phyloP scores from a whole-genome alignment of 2,113 vertebrate species.

The Propithecus coquereli region DNA sequence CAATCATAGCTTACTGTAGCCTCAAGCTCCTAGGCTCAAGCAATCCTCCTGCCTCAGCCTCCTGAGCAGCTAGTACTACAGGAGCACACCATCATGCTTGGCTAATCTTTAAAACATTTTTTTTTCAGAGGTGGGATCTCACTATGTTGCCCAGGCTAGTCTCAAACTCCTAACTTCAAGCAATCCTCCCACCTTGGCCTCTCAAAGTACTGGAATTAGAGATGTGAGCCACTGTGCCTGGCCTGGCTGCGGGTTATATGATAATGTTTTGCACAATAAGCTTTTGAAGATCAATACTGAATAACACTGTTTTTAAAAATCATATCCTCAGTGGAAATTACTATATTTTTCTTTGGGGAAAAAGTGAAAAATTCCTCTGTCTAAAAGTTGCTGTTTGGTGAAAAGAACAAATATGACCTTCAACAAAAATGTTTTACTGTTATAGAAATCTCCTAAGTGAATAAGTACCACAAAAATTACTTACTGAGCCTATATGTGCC shows the following conservation, averaged over 20 bases:
- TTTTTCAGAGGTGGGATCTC: too few species aligned
- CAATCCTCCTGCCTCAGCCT: too few species aligned
- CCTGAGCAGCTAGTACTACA: too few species aligned
- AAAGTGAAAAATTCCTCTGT: background rate
- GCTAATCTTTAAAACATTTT: too few species aligned
- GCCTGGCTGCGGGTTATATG: background rate
- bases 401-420: background rate
- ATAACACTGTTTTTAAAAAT: background rate
- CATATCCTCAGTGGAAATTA: background rate
- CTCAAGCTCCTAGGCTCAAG: too few species aligned
- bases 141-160: too few species aligned
- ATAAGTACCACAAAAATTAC: background rate
- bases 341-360: background rate
- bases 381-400: slow-evolving; percentile 15
- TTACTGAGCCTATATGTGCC: background rate
- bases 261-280: background rate
- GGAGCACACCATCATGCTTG: too few species aligned
- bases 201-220: too few species aligned
- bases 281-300: background rate
- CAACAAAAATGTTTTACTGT: slow-evolving; percentile 6
- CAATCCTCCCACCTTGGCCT: too few species aligned
- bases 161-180: too few species aligned
- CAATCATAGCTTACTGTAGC: too few species aligned
- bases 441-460: background rate
- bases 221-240: too few species aligned